Conservation (phyloP, 92 coral and sea anemone genomes). For the Phenganax subtilis region DNA sequence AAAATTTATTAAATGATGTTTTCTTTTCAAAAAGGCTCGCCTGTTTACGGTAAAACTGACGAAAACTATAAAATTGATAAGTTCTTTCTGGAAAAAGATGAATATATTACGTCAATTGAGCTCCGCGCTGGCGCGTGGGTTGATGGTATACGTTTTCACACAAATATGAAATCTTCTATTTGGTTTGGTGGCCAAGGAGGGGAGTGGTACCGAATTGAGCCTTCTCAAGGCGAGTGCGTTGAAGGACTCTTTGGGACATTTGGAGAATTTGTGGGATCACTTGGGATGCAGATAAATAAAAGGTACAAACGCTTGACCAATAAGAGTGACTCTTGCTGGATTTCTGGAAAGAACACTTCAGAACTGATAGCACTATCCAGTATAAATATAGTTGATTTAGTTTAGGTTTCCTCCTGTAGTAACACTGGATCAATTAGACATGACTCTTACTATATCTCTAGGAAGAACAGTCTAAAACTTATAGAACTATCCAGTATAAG, state of each 20-base stretch:
- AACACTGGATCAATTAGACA: too few relatives aligned
- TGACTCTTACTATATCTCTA: too few relatives aligned
- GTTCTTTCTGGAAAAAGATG: constrained; percentile 45
- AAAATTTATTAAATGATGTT: too few relatives aligned
- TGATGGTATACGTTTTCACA: constrained; percentile 86
- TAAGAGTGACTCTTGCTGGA: background rate
- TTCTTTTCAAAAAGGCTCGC: background rate
- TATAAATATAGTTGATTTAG: too few relatives aligned
- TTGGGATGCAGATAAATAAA: constrained; percentile 59
- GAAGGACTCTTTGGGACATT: constrained; percentile 77
- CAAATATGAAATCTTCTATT: constrained; percentile 78
- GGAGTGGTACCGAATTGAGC: constrained; percentile 58
- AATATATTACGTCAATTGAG: constrained; percentile 67
- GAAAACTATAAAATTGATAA: background rate
- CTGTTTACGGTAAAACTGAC: constrained; percentile 11
- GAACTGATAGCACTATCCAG: too few relatives aligned
- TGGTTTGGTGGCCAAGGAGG: constrained; percentile 98
- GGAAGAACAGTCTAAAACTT: too few relatives aligned
- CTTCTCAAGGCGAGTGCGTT: constrained; percentile 56
- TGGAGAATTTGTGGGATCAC: constrained; percentile 68
- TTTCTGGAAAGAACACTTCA: too few relatives aligned
- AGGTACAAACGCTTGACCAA: constrained; percentile 43
- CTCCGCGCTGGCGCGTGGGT: constrained; percentile 94
- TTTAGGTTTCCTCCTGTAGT: too few relatives aligned
- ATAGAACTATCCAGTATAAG: too few relatives aligned